Conservation (phyloP, 2,797 vertebrate genomes). For the Parotocinclus haroldoi region DNA sequence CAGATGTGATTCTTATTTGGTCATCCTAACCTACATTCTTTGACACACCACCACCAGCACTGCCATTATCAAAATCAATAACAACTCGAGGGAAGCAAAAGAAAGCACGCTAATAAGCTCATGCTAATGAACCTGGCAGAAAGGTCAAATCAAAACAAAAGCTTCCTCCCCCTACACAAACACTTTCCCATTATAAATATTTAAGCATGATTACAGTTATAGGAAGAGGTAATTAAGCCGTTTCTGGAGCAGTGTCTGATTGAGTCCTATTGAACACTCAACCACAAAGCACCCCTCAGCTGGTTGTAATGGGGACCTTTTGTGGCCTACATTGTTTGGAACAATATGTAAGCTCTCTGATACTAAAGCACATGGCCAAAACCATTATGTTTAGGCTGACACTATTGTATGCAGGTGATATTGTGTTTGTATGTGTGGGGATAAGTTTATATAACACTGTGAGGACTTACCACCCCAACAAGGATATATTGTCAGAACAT, state of each 20-base stretch:
- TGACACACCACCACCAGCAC: slow-evolving; percentile 7
- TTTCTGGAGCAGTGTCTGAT: slow-evolving; percentile 41
- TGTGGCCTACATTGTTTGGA: slow-evolving; percentile 2
- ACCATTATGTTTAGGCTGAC: too few relatives aligned
- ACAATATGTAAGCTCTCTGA: too few relatives aligned
- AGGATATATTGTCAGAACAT: too few relatives aligned
- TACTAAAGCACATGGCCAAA: too few relatives aligned
- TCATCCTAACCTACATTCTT: slow-evolving; percentile 51
- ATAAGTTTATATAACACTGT: too few relatives aligned
- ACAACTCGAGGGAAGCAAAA: slow-evolving; percentile 40
- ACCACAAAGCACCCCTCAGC: slow-evolving; percentile 27
- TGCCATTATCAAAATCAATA: slow-evolving; percentile 69
- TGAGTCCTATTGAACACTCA: slow-evolving; percentile 35
- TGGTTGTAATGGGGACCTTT: slow-evolving; percentile 26
- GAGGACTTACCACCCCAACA: too few relatives aligned
- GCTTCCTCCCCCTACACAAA: slow-evolving; percentile 37
- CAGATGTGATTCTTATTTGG: slow-evolving; percentile 61
- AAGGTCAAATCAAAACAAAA: slow-evolving; percentile 79
- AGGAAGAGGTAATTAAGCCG: slow-evolving; percentile 66
- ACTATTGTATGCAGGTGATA: too few relatives aligned
- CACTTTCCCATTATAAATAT: slow-evolving; percentile 71
- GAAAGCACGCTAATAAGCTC: slow-evolving; percentile 58
- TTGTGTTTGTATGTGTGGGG: too few relatives aligned
- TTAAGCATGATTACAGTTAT: slow-evolving; percentile 73
- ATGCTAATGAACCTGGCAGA: slow-evolving; percentile 69